Evolutionary conservation across 2,113 vertebrate genomes (phyloP).

Genomic region (Macrotus californicus): DNA sequence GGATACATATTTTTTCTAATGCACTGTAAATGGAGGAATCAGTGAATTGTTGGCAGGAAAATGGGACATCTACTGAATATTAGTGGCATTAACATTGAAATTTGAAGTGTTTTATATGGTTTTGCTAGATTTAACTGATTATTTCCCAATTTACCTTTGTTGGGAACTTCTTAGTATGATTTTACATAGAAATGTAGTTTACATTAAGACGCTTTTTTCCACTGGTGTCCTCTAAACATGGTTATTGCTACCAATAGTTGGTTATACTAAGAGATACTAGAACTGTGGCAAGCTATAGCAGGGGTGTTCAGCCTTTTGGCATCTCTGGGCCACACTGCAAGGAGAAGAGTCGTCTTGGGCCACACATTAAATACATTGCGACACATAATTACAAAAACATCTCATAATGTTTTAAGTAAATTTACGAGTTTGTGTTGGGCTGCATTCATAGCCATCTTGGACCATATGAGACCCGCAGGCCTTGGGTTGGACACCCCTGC

Average conservation of each 20-base stretch:
- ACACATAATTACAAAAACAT: too few relatives aligned
- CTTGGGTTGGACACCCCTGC: too few relatives aligned
- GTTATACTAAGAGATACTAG: not conserved
- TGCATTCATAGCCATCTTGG: too few relatives aligned
- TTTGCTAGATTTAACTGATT: not conserved
- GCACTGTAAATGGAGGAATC: not conserved
- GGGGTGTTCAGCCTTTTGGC: too few relatives aligned
- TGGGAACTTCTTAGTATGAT: not conserved
- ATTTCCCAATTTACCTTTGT: not conserved
- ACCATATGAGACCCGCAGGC: too few relatives aligned
- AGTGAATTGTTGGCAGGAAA: not conserved
- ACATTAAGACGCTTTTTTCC: not conserved
- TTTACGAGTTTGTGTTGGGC: too few relatives aligned
- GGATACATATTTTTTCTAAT: not conserved
- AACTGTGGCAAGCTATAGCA: not conserved
- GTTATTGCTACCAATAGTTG: not conserved
- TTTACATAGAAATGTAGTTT: not conserved
- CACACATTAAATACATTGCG: too few relatives aligned
- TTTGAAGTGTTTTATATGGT: not conserved
- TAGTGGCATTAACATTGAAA: not conserved
- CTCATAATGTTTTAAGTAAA: too few relatives aligned
- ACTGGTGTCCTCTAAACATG: not conserved
- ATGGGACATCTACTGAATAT: not conserved
- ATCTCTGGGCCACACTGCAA: too few relatives aligned
- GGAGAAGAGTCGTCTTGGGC: too few relatives aligned